Percentiles rank a stretch among this genome's conserved stretches.
These are phyloP conservation scores for Astreopora myriophthalma DNA, from an alignment of 64 coral and sea anemone species.

Conservation along the genomic window DNA sequence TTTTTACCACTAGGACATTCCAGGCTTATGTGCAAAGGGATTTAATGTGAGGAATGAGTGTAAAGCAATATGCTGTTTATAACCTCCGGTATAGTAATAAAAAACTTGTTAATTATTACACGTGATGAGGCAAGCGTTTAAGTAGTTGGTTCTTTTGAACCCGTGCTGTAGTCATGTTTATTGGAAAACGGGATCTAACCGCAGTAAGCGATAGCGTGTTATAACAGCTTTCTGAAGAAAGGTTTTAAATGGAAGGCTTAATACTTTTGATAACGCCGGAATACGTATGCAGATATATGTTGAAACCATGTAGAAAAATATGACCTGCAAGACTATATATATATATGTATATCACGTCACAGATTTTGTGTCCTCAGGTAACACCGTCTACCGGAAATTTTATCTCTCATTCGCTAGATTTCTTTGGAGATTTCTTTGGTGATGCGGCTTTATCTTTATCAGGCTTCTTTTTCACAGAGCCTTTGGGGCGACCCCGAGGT, in stretches of 20 bases:
- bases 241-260: neutral
- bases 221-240: neutral
- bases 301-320: neutral
- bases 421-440: conserved; percentile 10
- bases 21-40: neutral
- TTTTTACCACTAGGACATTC: neutral
- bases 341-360: conserved; percentile 15
- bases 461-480: conserved; percentile 58
- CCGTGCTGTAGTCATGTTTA: neutral
- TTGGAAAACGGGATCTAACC: neutral
- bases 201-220: neutral
- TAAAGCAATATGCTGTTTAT: neutral
- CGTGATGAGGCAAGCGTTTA: neutral
- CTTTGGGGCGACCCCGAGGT: conserved; percentile 72
- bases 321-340: neutral
- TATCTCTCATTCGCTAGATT: conserved; percentile 4
- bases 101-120: too few species aligned
- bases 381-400: neutral
- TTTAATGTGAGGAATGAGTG: neutral
- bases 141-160: neutral
- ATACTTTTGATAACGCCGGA: neutral
- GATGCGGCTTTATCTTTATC: neutral
- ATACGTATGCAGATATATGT: neutral
- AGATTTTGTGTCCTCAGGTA: neutral
- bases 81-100: too few species aligned